Conservation (phyloP, 2,797 vertebrate genomes). For the Catharus ustulatus region DNA sequence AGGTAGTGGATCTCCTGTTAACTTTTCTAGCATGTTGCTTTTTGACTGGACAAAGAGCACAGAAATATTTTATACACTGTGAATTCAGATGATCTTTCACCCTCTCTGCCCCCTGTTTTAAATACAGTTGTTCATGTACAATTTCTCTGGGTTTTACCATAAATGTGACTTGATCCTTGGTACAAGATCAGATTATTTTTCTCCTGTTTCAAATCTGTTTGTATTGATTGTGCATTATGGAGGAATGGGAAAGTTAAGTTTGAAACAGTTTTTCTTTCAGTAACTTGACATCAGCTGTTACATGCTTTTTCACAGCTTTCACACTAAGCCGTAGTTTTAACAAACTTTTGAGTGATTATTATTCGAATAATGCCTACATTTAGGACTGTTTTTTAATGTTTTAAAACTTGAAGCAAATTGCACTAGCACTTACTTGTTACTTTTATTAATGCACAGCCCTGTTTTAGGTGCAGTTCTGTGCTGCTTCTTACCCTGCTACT, state of each 20-base stretch:
- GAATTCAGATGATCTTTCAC: not conserved
- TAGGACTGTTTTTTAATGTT: not conserved
- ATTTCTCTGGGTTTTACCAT: not conserved
- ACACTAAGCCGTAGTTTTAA: not conserved
- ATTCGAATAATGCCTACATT: not conserved
- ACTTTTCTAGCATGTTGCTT: not conserved
- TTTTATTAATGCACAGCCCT: not conserved
- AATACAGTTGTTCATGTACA: not conserved
- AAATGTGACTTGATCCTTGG: not conserved
- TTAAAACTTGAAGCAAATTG: not conserved
- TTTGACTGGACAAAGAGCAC: not conserved
- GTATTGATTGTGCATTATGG: not conserved
- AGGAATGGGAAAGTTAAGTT: not conserved
- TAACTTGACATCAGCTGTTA: not conserved
- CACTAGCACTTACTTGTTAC: not conserved
- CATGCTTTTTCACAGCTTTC: not conserved
- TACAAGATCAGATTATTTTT: not conserved
- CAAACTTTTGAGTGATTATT: not conserved
- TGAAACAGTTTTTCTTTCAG: not conserved
- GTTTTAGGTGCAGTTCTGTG: not conserved
- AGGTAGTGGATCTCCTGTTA: not conserved
- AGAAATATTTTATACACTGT: not conserved
- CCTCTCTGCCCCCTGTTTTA: not conserved
- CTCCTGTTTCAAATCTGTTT: not conserved
- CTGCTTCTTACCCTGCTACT: not conserved